Evolutionary conservation across 2,888 invertebrate genomes (phyloP).

Genomic region (Nasonia oneida): DNA sequence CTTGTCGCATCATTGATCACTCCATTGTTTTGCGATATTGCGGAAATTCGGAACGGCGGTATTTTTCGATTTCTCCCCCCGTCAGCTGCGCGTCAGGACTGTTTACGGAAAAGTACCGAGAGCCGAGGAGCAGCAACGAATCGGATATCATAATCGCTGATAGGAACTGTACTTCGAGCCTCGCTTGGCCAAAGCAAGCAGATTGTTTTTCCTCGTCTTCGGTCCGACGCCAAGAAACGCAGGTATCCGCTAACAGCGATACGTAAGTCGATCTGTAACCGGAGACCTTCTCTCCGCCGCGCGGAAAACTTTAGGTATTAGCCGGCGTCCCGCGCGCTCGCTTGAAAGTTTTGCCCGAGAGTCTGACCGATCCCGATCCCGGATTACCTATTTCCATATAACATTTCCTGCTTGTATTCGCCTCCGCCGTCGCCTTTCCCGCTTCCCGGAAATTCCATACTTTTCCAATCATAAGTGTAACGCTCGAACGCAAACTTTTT

Average conservation of each 20-base stretch:
- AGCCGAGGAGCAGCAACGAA: no score
- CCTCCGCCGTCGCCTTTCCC: neutral
- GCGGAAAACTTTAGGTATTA: constrained; percentile 25
- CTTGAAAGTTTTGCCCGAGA: constrained; percentile 33
- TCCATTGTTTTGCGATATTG: no score
- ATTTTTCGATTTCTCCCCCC: no score
- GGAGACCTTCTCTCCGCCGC: neutral
- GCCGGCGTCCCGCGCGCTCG: neutral
- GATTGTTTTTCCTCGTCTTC: constrained; percentile 23
- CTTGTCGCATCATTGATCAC: neutral
- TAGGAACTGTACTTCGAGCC: neutral
- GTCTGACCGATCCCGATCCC: constrained; percentile 5
- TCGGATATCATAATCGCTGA: neutral
- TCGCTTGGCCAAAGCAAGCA: no score
- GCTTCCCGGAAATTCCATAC: neutral
- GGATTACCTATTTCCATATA: constrained; percentile 38
- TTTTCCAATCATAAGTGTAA: constrained; percentile 35
- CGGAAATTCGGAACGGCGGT: no score
- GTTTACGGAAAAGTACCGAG: no score
- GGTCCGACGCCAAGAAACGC: constrained; percentile 2
- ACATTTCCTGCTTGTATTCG: neutral
- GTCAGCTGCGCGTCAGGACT: no score
- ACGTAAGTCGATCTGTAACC: constrained; percentile 43
- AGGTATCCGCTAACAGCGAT: constrained; percentile 7
- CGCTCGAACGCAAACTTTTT: neutral